Base-by-base conservation (phyloP, 2,797 vertebrate species). In the Tinamus major region DNA sequence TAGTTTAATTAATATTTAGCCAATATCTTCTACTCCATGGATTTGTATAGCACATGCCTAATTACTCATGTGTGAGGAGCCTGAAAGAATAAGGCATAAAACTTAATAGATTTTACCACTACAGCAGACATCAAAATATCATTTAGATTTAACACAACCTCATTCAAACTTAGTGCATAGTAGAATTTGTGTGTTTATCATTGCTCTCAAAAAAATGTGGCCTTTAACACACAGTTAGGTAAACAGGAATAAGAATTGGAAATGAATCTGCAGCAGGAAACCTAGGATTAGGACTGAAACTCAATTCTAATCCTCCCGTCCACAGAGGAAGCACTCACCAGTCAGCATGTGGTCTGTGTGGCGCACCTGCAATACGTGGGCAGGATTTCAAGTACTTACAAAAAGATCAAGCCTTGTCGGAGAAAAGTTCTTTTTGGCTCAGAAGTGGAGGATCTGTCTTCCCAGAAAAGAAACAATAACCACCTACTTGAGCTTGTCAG, bases 301-400 rank as follows among this genome's bases (percentile, higher is more conserved):
- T 90, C 92, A 62, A 64, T 78, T 91, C 74, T 95, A 95, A 95
- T 96, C 94, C 85, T 63, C 44, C 78, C 83, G 81, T 63, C 90
- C 93, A 91, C 87, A 92, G 77, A 92, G 80, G 67, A 9, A 89
- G 59, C 5, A 0, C 79, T 63, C 89, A 87, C 49, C 81, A 93
- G 62, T 59, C 90, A 94, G 89, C 82, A 89, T 14, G 69, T 53
- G 67, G 89, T 44, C 79, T 81, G 19, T 41, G 77, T 56, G 18
- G 80, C 2, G 31, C 91, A 96, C 92, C 94, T 95, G 91, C 89
- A 84, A 37, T 19, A 72, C 46, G 80, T 61, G 76, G 41, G 46
- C 63, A 77, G 82, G 67, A 85, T 85, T 95, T 81, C 41, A 86
- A 91, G 48, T 42, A 59, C 69, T 93, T 79, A 85, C 29, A 81